phyloP scores from a whole-genome alignment of 1,140 invertebrate genomes.

The Microplitis demolitor region DNA sequence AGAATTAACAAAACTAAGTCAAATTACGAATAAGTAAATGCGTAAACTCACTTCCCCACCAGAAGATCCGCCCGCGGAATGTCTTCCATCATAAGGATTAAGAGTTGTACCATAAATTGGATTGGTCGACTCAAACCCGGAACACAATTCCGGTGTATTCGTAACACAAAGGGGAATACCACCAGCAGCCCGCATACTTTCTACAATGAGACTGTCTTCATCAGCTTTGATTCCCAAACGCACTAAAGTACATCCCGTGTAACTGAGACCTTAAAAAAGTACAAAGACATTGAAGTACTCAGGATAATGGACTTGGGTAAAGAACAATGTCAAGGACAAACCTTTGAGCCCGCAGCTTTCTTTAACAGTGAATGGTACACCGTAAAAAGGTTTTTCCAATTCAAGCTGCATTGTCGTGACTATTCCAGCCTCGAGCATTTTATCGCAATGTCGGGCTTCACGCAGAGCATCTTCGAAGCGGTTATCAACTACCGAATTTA shows the following conservation, averaged over 20 bases:
- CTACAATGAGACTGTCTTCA: slow-evolving; percentile 68
- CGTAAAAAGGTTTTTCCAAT: slow-evolving; percentile 70
- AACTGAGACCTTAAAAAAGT: slow-evolving; percentile 64
- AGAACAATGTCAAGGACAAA: slow-evolving; percentile 37
- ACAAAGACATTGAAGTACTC: not conserved
- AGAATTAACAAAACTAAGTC: not conserved
- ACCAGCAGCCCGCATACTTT: slow-evolving; percentile 68
- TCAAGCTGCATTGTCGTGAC: slow-evolving; percentile 51
- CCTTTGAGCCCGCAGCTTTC: slow-evolving; percentile 73
- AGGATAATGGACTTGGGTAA: not conserved
- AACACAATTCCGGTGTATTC: slow-evolving; percentile 80
- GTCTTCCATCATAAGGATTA: slow-evolving; percentile 77
- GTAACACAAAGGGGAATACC: slow-evolving; percentile 81
- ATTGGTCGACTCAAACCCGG: slow-evolving; percentile 74
- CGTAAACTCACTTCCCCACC: slow-evolving; percentile 69
- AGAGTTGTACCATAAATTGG: slow-evolving; percentile 72
- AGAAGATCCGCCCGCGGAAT: slow-evolving; percentile 76
- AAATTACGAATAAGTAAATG: not conserved
- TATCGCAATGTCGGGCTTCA: slow-evolving; percentile 71
- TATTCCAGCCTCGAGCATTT: slow-evolving; percentile 53
- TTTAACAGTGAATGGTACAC: slow-evolving; percentile 80
- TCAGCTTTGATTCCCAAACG: slow-evolving; percentile 64
- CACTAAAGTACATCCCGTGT: slow-evolving; percentile 67
- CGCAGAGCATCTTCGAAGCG: slow-evolving; percentile 70
- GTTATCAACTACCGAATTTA: slow-evolving; percentile 79